Evolutionary conservation across 2,888 invertebrate species (phyloP).

Genomic region (Apoderus coryli): DNA sequence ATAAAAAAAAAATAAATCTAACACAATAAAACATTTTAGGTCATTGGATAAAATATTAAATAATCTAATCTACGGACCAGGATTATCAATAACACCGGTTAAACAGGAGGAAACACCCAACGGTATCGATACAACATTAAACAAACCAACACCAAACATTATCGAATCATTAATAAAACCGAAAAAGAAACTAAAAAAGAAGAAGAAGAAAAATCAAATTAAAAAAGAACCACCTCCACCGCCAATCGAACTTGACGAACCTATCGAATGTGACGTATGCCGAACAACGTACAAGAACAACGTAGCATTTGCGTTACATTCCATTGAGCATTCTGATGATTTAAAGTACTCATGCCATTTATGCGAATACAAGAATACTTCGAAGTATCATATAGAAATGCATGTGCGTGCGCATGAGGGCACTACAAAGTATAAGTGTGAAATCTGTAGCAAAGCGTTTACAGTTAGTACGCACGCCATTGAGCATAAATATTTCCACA

Average conservation of each 20-base stretch:
- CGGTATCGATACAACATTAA: not conserved
- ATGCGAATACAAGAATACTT: conserved; percentile 25
- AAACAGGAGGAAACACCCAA: conserved; percentile 11
- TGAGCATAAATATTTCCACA: conserved; percentile 34
- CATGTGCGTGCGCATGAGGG: conserved; percentile 34
- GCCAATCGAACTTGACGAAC: conserved; percentile 25
- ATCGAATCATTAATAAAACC: conserved; percentile 15
- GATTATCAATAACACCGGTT: conserved; percentile 20
- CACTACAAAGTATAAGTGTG: conserved; percentile 35
- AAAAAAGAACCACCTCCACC: conserved; percentile 12
- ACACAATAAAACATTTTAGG: too few species aligned
- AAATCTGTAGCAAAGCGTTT: conserved; percentile 35
- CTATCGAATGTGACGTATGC: conserved; percentile 27
- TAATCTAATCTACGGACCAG: conserved; percentile 21
- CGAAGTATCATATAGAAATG: conserved; percentile 27
- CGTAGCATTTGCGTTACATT: conserved; percentile 26
- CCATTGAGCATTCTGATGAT: conserved; percentile 24
- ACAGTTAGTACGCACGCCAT: conserved; percentile 36
- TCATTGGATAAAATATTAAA: conserved; percentile 19
- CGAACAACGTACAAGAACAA: conserved; percentile 26
- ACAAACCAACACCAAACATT: conserved; percentile 17
- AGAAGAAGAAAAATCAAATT: conserved; percentile 14
- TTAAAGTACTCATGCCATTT: conserved; percentile 26
- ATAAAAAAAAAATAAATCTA: too few species aligned
- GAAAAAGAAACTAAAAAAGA: conserved; percentile 12